A percentile compares a stretch with the other conserved stretches of the same genome.
phyloP scores from a whole-genome alignment of 2,797 vertebrate genomes.

The Alfaro cultratus region DNA sequence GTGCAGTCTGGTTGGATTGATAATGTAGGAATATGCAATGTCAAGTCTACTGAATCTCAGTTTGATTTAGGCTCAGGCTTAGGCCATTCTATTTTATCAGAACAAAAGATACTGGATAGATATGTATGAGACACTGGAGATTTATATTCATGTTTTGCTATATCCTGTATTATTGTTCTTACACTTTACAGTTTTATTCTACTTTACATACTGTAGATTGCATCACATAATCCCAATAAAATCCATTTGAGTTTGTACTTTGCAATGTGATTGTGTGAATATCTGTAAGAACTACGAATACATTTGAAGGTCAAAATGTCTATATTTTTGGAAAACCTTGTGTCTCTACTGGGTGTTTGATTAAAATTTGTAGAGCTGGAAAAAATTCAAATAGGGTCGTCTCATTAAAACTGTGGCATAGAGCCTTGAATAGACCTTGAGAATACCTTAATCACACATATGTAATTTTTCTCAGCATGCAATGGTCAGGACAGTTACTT shows the following conservation, averaged over 20 bases:
- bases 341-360: constrained; percentile 38
- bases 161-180: not conserved
- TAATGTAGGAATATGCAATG: not conserved
- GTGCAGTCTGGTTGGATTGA: not conserved
- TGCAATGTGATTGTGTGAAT: not conserved
- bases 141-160: not conserved
- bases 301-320: constrained; percentile 34
- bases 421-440: constrained; percentile 16
- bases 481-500: not conserved
- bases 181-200: not conserved
- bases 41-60: not conserved
- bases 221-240: not conserved
- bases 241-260: not conserved
- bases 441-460: constrained; percentile 1
- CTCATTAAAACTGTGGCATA: constrained; percentile 31
- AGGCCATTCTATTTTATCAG: not conserved
- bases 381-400: constrained; percentile 40
- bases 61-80: not conserved
- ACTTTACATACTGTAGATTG: not conserved
- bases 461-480: not conserved
- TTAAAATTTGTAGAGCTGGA: constrained; percentile 48
- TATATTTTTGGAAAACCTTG: constrained; percentile 34
- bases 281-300: not conserved
- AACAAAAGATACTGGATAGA: not conserved
- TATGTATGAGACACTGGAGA: not conserved